Evolutionary conservation across 2,113 vertebrate species (phyloP).

Genomic region (Myocastor coypus): DNA sequence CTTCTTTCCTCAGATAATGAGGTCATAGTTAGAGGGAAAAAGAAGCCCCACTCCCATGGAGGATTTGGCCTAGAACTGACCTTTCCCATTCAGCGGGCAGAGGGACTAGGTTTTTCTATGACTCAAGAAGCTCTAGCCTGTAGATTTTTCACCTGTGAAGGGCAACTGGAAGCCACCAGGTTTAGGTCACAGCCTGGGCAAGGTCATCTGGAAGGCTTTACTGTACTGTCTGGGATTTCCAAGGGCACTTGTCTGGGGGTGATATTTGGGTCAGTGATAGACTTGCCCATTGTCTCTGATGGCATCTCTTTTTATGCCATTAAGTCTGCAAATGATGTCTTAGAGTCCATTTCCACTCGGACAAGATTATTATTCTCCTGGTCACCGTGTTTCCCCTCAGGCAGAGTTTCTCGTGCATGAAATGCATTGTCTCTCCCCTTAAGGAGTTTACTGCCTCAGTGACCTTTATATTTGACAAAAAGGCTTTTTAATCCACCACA

Average conservation of each 20-base stretch:
- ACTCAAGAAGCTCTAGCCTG: neutral
- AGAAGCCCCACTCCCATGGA: no score
- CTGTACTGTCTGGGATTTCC: neutral
- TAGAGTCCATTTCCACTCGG: conserved; percentile 52
- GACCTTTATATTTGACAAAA: conserved; percentile 87
- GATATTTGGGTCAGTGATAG: neutral
- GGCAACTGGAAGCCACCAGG: neutral
- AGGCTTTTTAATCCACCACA: conserved; percentile 83
- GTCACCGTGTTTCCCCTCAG: conserved; percentile 19
- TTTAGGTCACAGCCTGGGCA: neutral
- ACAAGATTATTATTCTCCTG: conserved; percentile 49
- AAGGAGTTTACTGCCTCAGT: conserved; percentile 85
- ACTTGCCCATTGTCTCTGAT: neutral
- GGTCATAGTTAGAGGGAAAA: neutral
- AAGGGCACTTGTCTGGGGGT: neutral
- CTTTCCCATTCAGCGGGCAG: neutral
- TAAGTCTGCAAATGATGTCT: conserved; percentile 47
- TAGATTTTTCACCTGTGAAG: neutral
- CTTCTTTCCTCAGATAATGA: neutral
- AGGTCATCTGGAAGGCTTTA: neutral
- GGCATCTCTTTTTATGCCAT: neutral
- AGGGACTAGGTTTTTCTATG: neutral
- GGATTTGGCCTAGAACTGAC: neutral
- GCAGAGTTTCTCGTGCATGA: conserved; percentile 65
- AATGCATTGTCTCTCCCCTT: conserved; percentile 82